Percentiles rank a stretch among this genome's conserved stretches.
These are phyloP conservation scores for Pandion haliaetus DNA, from an alignment of 2,113 vertebrate species.

Conservation along the genomic window DNA sequence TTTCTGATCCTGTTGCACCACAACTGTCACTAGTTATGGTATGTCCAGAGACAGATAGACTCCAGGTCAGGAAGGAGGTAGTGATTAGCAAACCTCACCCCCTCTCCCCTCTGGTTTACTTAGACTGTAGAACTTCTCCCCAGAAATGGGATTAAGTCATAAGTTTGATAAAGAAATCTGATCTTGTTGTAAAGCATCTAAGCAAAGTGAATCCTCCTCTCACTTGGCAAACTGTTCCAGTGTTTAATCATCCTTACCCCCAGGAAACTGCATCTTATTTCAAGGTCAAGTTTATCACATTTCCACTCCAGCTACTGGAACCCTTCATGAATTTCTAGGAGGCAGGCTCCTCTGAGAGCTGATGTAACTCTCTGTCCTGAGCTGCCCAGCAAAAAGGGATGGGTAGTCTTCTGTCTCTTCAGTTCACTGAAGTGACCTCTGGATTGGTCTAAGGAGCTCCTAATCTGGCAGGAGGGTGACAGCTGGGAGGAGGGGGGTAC, in stretches of 20 bases:
- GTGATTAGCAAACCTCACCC: not conserved
- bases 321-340: not conserved
- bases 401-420: not conserved
- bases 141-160: conserved; percentile 43
- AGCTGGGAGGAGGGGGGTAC: not conserved
- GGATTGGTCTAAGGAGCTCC: not conserved
- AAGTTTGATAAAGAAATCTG: conserved; percentile 32
- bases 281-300: conserved; percentile 23
- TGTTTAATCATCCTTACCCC: conserved; percentile 26
- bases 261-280: conserved; percentile 33
- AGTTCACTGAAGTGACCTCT: not conserved
- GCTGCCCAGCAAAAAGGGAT: not conserved
- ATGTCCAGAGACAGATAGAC: not conserved
- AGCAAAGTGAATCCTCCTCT: conserved; percentile 28
- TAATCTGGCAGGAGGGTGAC: not conserved
- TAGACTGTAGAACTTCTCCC: not conserved
- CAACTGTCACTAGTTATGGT: not conserved
- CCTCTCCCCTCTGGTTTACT: not conserved
- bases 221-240: conserved; percentile 16
- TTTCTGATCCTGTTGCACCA: not conserved
- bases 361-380: not conserved
- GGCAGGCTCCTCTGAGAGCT: not conserved
- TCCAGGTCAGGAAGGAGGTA: not conserved
- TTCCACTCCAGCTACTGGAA: conserved; percentile 9
- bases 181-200: conserved; percentile 17